Evolutionary conservation across 2,888 invertebrate species (phyloP).

Genomic region (Stenotaenia linearis): DNA sequence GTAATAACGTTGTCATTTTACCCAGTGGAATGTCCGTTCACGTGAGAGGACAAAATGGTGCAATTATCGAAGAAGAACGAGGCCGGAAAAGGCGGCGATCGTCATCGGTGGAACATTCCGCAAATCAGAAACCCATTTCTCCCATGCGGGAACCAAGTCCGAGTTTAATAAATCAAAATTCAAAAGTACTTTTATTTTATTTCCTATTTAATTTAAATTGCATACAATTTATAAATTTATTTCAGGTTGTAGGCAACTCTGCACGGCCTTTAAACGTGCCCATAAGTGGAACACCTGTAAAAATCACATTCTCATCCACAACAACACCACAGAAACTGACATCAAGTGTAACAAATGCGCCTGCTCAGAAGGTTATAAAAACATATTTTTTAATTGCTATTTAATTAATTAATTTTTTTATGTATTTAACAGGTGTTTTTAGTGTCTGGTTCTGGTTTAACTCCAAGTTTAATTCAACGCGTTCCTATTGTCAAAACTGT

Average conservation of each 20-base stretch:
- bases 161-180: background rate
- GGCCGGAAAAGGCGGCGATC: slow-evolving; percentile 1
- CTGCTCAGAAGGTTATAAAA: slow-evolving; percentile 32
- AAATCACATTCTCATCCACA: slow-evolving; percentile 31
- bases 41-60: background rate
- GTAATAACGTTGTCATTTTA: slow-evolving; percentile 23
- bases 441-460: slow-evolving; percentile 33
- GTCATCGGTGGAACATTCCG: background rate
- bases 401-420: background rate
- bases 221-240: background rate
- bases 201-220: background rate
- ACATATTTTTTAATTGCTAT: background rate
- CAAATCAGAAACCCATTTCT: background rate
- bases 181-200: background rate
- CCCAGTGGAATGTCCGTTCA: slow-evolving; percentile 27
- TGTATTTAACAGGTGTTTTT: slow-evolving; percentile 34
- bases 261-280: slow-evolving; percentile 33
- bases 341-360: background rate
- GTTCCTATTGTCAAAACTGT: slow-evolving; percentile 36
- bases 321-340: slow-evolving; percentile 6
- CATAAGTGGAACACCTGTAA: slow-evolving; percentile 33
- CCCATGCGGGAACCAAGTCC: background rate
- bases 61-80: slow-evolving; percentile 7
- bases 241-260: background rate
- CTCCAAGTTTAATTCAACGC: slow-evolving; percentile 35